These are phyloP conservation scores for Typhlomys cinereus DNA, from an alignment of 2,113 vertebrate genomes.

Conservation along the genomic window DNA sequence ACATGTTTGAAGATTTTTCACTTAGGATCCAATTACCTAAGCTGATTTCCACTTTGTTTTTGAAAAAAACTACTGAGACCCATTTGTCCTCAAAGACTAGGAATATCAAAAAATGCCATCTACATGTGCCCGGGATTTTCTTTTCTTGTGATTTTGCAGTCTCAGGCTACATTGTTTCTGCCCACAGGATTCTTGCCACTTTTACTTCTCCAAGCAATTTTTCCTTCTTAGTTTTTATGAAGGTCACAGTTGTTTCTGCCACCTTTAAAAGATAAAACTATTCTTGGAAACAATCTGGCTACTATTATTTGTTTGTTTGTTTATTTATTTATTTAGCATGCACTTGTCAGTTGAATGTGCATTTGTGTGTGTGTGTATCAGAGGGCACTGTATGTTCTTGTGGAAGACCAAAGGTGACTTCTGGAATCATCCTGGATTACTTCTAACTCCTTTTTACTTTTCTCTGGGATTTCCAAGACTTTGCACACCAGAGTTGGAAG, in stretches of 20 bases:
- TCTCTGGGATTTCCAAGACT: too few relatives aligned
- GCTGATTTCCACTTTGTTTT: background rate
- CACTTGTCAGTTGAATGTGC: too few relatives aligned
- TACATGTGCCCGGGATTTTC: background rate
- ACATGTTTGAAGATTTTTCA: background rate
- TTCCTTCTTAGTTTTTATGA: conserved; percentile 33
- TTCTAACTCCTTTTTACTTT: too few relatives aligned
- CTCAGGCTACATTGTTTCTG: background rate
- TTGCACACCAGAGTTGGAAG: too few relatives aligned
- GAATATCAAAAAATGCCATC: background rate
- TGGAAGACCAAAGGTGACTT: too few relatives aligned
- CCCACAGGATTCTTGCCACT: conserved; percentile 33
- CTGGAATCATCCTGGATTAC: too few relatives aligned
- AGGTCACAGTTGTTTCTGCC: conserved; percentile 22
- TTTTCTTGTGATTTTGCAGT: background rate
- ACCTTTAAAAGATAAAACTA: background rate
- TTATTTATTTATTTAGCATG: too few relatives aligned
- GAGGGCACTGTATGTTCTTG: too few relatives aligned
- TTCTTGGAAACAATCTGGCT: background rate
- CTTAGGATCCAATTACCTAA: background rate
- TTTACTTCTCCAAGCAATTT: conserved; percentile 33
- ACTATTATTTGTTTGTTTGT: too few relatives aligned
- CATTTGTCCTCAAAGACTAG: background rate
- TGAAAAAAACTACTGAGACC: conserved; percentile 6
- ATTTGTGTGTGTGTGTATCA: too few relatives aligned